A percentile compares a stretch with the other conserved stretches of the same genome.
Conservation (phyloP, 2,888 invertebrate genomes). For the Drepana falcataria region DNA sequence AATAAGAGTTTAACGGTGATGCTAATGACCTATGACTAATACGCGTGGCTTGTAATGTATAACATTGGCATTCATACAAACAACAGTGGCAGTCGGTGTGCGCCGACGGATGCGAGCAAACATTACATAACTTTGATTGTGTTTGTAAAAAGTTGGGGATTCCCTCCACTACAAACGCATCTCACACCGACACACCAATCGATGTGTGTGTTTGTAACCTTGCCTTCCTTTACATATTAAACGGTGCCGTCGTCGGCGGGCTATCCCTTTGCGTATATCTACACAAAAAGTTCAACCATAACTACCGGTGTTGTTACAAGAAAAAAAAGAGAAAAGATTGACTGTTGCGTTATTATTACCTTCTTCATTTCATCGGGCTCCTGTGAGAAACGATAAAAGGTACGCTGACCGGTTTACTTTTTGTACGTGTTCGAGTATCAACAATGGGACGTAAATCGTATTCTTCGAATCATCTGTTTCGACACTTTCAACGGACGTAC, state of each 20-base stretch:
- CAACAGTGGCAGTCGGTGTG: constrained; percentile 60
- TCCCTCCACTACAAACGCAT: constrained; percentile 74
- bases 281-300: constrained; percentile 69
- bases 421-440: constrained; percentile 65
- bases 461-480: constrained; percentile 68
- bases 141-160: constrained; percentile 79
- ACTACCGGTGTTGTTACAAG: constrained; percentile 62
- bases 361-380: constrained; percentile 60
- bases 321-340: constrained; percentile 71
- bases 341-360: constrained; percentile 75
- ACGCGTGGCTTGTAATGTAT: constrained; percentile 65
- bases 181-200: constrained; percentile 54
- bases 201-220: constrained; percentile 72
- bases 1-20: constrained; percentile 55
- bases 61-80: constrained; percentile 74
- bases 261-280: constrained; percentile 74
- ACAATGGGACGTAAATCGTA: constrained; percentile 74
- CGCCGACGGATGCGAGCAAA: constrained; percentile 72
- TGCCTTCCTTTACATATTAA: constrained; percentile 78
- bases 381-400: constrained; percentile 69
- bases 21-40: constrained; percentile 75
- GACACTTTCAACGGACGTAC: constrained; percentile 41
- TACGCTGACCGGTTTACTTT: constrained; percentile 74
- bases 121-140: constrained; percentile 79
- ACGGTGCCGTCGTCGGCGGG: constrained; percentile 55